Conservation (phyloP, 1,140 invertebrate genomes). For the Caenorhabditis remanei region DNA sequence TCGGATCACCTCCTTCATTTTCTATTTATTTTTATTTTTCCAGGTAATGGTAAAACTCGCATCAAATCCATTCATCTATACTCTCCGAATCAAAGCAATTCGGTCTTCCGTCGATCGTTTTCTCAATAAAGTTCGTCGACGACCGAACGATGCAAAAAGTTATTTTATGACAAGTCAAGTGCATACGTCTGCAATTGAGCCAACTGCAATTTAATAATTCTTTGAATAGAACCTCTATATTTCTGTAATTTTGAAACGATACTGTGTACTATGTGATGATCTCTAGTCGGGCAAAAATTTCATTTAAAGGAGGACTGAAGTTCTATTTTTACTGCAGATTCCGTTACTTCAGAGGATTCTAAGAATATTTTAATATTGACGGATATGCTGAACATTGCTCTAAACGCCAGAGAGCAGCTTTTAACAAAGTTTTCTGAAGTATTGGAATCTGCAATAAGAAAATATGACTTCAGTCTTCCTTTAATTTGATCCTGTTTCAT, state of each 20-base stretch:
- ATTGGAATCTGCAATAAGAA: no score
- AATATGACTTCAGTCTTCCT: no score
- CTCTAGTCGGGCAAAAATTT: background rate
- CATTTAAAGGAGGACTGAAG: no score
- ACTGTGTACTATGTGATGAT: background rate
- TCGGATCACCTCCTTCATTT: background rate
- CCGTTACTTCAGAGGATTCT: no score
- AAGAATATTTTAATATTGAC: no score
- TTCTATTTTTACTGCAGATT: no score
- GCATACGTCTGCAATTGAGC: background rate
- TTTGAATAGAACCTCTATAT: background rate
- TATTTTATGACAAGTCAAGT: conserved; percentile 12
- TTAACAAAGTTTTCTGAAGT: no score
- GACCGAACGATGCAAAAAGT: conserved; percentile 10
- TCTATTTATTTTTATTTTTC: conserved; percentile 51
- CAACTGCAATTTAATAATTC: conserved; percentile 8
- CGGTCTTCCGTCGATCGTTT: conserved; percentile 65
- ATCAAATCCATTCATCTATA: conserved; percentile 72
- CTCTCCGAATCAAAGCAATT: conserved; percentile 71
- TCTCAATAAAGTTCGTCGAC: conserved; percentile 19
- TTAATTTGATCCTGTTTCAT: no score
- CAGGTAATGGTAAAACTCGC: conserved; percentile 72
- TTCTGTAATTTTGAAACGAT: background rate
- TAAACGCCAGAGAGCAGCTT: no score
- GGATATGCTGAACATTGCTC: no score